These are phyloP conservation scores for Onthophagus taurus DNA, from an alignment of 1,140 invertebrate species.

Conservation along the genomic window DNA sequence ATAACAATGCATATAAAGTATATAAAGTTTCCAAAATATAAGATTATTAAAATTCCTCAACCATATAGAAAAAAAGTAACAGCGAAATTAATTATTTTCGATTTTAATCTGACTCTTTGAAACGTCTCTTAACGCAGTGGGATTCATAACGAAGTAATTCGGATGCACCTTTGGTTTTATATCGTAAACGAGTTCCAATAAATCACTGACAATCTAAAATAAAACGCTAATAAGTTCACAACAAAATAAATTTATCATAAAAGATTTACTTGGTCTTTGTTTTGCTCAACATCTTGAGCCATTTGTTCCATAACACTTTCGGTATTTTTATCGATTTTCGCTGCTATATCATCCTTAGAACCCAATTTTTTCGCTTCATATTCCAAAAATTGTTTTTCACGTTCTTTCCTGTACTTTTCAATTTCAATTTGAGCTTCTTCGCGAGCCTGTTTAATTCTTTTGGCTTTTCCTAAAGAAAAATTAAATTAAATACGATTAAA, in stretches of 20 bases:
- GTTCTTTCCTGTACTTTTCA: constrained; percentile 89
- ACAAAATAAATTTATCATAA: not conserved
- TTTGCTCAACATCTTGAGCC: constrained; percentile 60
- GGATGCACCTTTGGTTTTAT: constrained; percentile 75
- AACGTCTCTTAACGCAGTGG: not conserved
- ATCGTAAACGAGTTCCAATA: constrained; percentile 72
- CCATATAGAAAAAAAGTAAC: too few relatives aligned
- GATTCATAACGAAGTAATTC: constrained; percentile 22
- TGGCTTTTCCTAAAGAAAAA: constrained; percentile 75
- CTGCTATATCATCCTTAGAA: constrained; percentile 78
- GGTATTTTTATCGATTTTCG: constrained; percentile 82
- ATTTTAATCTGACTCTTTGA: not conserved
- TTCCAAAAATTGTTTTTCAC: constrained; percentile 84
- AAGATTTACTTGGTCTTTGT: constrained; percentile 61
- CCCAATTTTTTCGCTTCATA: constrained; percentile 90
- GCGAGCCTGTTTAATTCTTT: constrained; percentile 95
- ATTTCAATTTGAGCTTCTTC: constrained; percentile 98
- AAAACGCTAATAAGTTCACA: constrained; percentile 15
- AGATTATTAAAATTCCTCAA: too few relatives aligned
- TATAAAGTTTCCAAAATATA: too few relatives aligned
- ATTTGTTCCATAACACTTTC: constrained; percentile 72
- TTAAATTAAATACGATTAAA: too few relatives aligned
- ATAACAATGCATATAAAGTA: too few relatives aligned
- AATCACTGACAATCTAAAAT: constrained; percentile 64
- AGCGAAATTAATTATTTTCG: too few relatives aligned